A percentile compares a stretch with the other conserved stretches of the same genome.
Evolutionary conservation across 2,797 vertebrate genomes (phyloP).

Genomic region (Crenuchus spilurus): DNA sequence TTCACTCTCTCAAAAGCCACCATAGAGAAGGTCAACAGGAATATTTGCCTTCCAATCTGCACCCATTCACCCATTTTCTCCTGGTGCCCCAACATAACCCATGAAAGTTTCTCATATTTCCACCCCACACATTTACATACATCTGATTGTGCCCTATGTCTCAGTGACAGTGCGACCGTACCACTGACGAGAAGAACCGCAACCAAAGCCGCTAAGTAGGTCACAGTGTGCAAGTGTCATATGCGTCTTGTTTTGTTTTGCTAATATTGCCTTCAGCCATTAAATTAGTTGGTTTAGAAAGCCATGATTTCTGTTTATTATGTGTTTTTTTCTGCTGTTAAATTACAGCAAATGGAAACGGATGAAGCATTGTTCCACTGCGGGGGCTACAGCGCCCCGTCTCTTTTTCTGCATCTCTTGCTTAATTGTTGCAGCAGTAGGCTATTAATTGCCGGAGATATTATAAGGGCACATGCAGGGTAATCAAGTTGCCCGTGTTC

Average conservation of each 20-base stretch:
- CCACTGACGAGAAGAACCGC: slow-evolving; percentile 57
- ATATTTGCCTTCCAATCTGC: slow-evolving; percentile 59
- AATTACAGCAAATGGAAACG: slow-evolving; percentile 1
- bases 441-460: slow-evolving; percentile 71
- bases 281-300: slow-evolving; percentile 64
- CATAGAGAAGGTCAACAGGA: slow-evolving; percentile 61
- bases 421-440: slow-evolving; percentile 71
- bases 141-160: slow-evolving; percentile 14
- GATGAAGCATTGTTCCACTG: slow-evolving; percentile 21
- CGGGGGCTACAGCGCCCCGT: not conserved
- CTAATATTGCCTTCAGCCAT: slow-evolving; percentile 61
- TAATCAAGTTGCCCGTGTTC: slow-evolving; percentile 80
- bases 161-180: not conserved
- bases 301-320: slow-evolving; percentile 20
- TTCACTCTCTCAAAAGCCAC: slow-evolving; percentile 55
- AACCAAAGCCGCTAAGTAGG: slow-evolving; percentile 78
- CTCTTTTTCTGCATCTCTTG: slow-evolving; percentile 64
- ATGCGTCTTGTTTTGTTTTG: slow-evolving; percentile 69
- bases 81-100: slow-evolving; percentile 48
- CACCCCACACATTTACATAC: slow-evolving; percentile 53
- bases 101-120: slow-evolving; percentile 65
- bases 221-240: slow-evolving; percentile 70
- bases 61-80: slow-evolving; percentile 54
- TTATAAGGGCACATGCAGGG: slow-evolving; percentile 70
- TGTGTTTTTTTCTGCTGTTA: slow-evolving; percentile 22